A percentile compares a stretch with the other conserved stretches of the same genome.
phyloP scores from a whole-genome alignment of 1,140 invertebrate genomes.

The Pomacea maculata region DNA sequence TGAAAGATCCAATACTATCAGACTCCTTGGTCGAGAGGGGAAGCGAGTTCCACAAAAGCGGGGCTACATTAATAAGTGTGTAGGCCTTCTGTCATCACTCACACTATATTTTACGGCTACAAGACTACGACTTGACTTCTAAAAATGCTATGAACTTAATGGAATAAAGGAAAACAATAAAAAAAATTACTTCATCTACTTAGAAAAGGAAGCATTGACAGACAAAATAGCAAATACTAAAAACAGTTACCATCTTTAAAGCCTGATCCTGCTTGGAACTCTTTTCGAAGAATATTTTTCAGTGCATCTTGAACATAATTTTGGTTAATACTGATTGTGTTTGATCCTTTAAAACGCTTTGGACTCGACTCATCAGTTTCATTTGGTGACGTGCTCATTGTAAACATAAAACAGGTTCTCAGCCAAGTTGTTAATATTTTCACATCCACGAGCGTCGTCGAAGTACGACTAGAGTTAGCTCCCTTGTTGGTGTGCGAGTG shows the following conservation, averaged over 20 bases:
- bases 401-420: background rate
- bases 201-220: background rate
- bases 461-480: too few relatives aligned
- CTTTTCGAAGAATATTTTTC: background rate
- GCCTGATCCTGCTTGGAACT: background rate
- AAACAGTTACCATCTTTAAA: conserved; percentile 9
- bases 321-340: background rate
- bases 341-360: conserved; percentile 4
- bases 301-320: background rate
- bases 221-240: background rate
- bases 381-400: background rate
- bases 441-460: too few relatives aligned
- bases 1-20: too few relatives aligned
- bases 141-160: background rate
- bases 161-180: background rate
- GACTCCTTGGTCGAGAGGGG: too few relatives aligned
- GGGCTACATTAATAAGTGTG: too few relatives aligned
- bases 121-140: background rate
- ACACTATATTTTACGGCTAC: too few relatives aligned
- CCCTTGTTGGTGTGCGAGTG: too few relatives aligned
- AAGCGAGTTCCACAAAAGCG: too few relatives aligned
- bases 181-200: background rate
- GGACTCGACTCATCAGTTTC: conserved; percentile 3
- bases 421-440: too few relatives aligned
- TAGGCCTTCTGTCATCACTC: too few relatives aligned